Evolutionary conservation across 92 coral and sea anemone genomes (phyloP), one percentile per base, ranked within the genome.

Genomic region (Parazoanthus swiftii): DNA sequence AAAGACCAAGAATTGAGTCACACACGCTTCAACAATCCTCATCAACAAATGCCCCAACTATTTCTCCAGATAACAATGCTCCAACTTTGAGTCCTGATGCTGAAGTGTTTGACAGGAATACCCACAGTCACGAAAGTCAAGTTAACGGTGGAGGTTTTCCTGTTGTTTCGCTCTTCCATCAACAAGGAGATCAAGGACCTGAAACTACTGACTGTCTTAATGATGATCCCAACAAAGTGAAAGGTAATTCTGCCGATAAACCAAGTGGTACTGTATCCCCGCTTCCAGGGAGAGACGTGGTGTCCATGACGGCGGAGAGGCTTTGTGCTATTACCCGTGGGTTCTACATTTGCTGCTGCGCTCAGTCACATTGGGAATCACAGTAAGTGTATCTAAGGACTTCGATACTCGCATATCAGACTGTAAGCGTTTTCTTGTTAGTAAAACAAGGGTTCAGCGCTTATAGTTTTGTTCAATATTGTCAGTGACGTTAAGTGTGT

Each of bases 261-360:
- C 76, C 66, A 54, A 88, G 88, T 82, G 90, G 74, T 2, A 37
- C 82, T 3, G 63, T 82, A n/a, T 90, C 90, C 18, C 74, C 88
- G 2, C 85, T 87, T 76, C 87, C 87, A 23, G 90, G 89, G 15
- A 76, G 88, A 56, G 93, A 90, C 76, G 93, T 90, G 8, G 89
- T 90, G 51, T 76, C 93, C 16, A 87, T 88, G 90, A 90, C 93
- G 46, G 93, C 93, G 14, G 90, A 90, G 76, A 89, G 93, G 65
- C 84, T 90, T 33, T 90, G 92, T 37, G 92, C 89, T 74, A 81
- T 90, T 14, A 90, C 92, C 4, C 92, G 89, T n/a, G 92, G 92
- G 16, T 90, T 90, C 74, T 90, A 90, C 72, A 81, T 86, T 20
- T 90, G 90, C 48, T 90, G 92, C 80, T 90, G 92, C 80, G 66